phyloP scores from a whole-genome alignment of 2,113 vertebrate species.

The Carlito syrichta region DNA sequence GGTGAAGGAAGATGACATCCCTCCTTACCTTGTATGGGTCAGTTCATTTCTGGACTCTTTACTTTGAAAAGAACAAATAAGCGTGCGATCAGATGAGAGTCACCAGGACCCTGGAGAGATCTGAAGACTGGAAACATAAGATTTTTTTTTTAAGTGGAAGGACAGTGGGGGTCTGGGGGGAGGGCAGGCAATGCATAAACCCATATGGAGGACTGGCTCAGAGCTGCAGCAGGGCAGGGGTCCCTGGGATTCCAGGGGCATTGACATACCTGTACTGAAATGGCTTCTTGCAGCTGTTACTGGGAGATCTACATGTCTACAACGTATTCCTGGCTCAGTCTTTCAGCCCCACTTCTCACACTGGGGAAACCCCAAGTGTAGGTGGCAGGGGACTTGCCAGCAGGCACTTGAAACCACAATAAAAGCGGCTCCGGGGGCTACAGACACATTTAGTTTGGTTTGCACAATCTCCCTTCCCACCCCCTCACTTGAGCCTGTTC shows the following conservation, averaged over 20 bases:
- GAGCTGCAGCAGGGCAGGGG: not conserved
- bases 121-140: not conserved
- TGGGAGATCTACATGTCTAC: not conserved
- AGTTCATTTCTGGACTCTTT: not conserved
- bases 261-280: not conserved
- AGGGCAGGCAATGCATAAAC: not conserved
- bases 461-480: not conserved
- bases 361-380: not conserved
- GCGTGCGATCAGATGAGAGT: not conserved
- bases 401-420: not conserved
- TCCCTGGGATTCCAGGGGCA: not conserved
- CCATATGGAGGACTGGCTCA: fast-evolving
- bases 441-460: not conserved
- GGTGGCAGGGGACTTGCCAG: not conserved
- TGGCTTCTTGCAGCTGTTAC: not conserved
- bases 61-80: not conserved
- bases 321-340: not conserved
- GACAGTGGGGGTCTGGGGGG: fast-evolving
- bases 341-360: not conserved
- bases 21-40: not conserved
- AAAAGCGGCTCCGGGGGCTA: not conserved
- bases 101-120: not conserved
- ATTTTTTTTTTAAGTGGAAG: not conserved
- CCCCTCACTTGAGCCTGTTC: not conserved
- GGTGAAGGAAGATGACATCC: too few relatives aligned